These are phyloP conservation scores for Sylvicola cinctus DNA, from an alignment of 2,888 invertebrate genomes.

Conservation along the genomic window DNA sequence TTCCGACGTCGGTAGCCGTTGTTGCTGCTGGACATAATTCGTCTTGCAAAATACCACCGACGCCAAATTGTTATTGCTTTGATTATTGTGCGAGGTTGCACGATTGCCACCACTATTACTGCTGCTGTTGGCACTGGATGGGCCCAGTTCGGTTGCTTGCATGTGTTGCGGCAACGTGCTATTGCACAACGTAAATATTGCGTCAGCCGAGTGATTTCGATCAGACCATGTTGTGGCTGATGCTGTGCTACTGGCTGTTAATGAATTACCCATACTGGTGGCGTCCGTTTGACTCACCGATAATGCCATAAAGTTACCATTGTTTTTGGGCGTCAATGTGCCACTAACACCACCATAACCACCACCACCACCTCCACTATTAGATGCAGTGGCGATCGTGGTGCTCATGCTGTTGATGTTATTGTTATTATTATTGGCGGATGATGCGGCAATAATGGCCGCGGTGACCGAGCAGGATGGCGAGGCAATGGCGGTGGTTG, in stretches of 20 bases:
- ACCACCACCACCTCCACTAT: background rate
- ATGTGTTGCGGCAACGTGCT: no score
- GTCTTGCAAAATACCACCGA: background rate
- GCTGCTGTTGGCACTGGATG: background rate
- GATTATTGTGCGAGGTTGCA: background rate
- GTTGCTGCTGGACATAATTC: background rate
- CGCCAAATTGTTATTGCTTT: background rate
- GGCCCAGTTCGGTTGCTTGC: no score
- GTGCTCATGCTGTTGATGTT: background rate
- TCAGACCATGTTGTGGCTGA: no score
- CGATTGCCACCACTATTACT: background rate
- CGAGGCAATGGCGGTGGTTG: slow-evolving; percentile 6
- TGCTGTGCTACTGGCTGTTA: no score
- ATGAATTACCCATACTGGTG: no score
- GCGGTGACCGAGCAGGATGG: slow-evolving; percentile 13
- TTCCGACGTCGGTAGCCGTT: background rate
- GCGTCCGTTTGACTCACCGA: no score
- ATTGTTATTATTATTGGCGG: background rate
- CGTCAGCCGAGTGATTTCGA: no score
- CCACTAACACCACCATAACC: no score
- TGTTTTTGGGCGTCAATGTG: no score
- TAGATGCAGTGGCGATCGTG: background rate
- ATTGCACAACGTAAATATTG: no score
- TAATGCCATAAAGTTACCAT: no score
- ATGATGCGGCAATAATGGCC: slow-evolving; percentile 28